Evolutionary conservation across 2,113 vertebrate species (phyloP), one percentile per base, ranked within the genome.

Genomic region (Struthio camelus): DNA sequence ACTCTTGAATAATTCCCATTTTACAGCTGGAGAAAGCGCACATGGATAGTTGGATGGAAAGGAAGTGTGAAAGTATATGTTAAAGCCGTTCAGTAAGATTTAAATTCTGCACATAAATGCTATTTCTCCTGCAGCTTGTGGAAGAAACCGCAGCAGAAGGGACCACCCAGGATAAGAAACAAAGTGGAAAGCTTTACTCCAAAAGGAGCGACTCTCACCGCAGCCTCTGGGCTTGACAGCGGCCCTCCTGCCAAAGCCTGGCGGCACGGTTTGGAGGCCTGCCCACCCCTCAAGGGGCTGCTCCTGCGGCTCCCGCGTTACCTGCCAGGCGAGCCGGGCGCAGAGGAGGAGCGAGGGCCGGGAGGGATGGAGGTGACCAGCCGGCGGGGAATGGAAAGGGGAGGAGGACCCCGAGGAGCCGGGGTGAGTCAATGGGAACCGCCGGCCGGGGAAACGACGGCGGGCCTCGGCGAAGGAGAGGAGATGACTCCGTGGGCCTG

Each of bases 381-480:
- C 23, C 38, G 12, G 25, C 12, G 44, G 61, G 56, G 77, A 7
- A 6, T 24, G 48, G 50, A 40, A 77, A 80, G 28, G 85, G 69
- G 61, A 90, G 27, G 50, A 3, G 1, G 65, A 95, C 50, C 88
- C 0, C 44, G 3, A 0, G 3, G 53, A 72, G 80, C 42, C 4
- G 14, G 1, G 2, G 48, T 97, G 96, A 97, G 67, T 97, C 94
- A 93, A 4, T 96, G 97, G 95, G 96, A 97, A 96, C 91, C 78
- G 5, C 88, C 88, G 5, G 87, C 1, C 3, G 0, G 58, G 20
- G 75, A 54, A 84, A 51, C 0, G 53, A 17, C 78, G 90, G 17
- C 3, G 2, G 96, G 91, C 91, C 88, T 62, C 59, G 89, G 85
- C 14, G 70, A 84, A 93, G 85, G 85, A 94, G 84, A 32, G 75